Base-by-base conservation (phyloP, 2,797 vertebrate genomes). In the Vireo griseus region DNA sequence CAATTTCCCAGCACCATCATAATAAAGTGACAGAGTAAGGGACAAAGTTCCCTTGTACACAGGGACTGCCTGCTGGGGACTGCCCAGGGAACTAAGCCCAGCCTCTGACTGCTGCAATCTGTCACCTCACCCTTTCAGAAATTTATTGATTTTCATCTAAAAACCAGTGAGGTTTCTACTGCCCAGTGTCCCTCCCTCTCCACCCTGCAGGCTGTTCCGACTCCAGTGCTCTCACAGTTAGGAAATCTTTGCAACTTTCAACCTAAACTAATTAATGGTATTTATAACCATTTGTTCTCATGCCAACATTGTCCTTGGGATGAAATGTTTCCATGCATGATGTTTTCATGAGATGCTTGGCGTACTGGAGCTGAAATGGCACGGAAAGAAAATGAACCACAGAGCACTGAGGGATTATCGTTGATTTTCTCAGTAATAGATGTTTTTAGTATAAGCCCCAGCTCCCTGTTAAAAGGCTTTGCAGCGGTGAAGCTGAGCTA, bases 151-250 rank as follows among this genome's bases (percentile, higher is more conserved):
- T 37, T 59, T 40, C 16, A 21, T 25, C 61, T 71, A 9, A 52
- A 90, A 88, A 35, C 2, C 57, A 71, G 31, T 2, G 72, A 62
- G 25, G 22, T 52, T 91, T 79, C 52, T 25, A 13, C 44, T 24
- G 22, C n/a, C 31, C 51, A 4, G 14, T 25, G 54, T 59, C 72
- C 50, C 59, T 33, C 29, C 29, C 71, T 84, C 77, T 51, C 48
- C 0, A 0, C 19, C 66, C 79, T 11, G 2, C n/a, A 29, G 83
- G 90, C 51, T 35, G 20, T 44, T 88, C 62, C 2, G 0, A 13
- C 54, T 63, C 35, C 5, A 45, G 51, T 12, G 44, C 67, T 51
- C 63, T 79, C 0, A 0, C 16, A 61, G 55, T 61, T 63, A 40
- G 62, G 65, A 90, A 77, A 52, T 42, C 52, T 45, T 84, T 55